Evolutionary conservation across 1,140 invertebrate genomes (phyloP).

Genomic region (Caenorhabditis brenneri): DNA sequence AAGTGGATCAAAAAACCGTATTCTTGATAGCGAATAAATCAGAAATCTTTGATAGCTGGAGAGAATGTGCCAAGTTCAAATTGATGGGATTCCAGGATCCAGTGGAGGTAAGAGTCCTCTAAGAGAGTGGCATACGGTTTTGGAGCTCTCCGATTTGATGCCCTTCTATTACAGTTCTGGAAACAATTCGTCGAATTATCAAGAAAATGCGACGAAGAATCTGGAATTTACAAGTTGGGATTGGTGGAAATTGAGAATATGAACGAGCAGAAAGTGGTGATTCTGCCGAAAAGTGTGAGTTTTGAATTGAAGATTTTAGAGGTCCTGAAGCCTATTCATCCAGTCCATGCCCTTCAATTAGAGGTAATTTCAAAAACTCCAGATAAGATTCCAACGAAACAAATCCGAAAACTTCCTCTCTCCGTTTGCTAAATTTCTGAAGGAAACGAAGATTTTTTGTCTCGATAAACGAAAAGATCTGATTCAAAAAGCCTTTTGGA

Average conservation of each 20-base stretch:
- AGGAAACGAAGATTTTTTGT: too few species aligned
- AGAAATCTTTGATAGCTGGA: neutral
- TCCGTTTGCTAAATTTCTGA: too few species aligned
- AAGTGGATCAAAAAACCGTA: neutral
- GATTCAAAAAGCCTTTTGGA: too few species aligned
- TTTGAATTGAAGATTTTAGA: neutral
- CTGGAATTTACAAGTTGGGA: neutral
- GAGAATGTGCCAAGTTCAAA: neutral
- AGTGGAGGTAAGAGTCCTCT: neutral
- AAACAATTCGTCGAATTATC: neutral
- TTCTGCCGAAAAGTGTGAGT: neutral
- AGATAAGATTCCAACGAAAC: too few species aligned
- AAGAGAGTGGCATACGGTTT: too few species aligned
- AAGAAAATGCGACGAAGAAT: neutral
- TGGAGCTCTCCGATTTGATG: too few species aligned
- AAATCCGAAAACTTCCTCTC: too few species aligned
- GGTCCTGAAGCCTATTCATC: neutral
- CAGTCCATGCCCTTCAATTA: too few species aligned
- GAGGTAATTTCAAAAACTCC: too few species aligned
- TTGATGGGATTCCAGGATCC: neutral
- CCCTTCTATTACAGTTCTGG: constrained; percentile 1
- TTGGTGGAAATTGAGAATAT: neutral
- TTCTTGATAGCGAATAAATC: neutral
- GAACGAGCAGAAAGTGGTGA: neutral
- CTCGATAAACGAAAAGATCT: too few species aligned